Conservation (phyloP, 2,797 vertebrate species). For the Alca torda region DNA sequence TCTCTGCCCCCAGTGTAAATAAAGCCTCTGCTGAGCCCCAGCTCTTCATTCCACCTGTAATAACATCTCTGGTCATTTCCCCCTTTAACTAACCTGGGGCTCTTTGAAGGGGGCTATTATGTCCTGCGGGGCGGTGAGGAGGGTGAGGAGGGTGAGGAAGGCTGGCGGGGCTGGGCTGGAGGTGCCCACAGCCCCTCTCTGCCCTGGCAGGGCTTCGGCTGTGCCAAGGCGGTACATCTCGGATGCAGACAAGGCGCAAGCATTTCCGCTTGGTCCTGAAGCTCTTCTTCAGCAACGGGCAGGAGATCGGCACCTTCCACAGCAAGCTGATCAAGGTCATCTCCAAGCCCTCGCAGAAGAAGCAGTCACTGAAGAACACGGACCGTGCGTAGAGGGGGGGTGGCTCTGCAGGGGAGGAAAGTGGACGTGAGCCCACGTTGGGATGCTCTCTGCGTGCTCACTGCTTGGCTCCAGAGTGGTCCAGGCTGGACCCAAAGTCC, state of each 20-base stretch:
- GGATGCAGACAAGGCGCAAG: constrained; percentile 91
- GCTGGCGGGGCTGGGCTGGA: neutral
- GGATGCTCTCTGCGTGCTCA: neutral
- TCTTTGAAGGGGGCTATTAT: constrained; percentile 41
- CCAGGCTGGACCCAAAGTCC: neutral
- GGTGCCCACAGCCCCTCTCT: neutral
- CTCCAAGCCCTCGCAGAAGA: constrained; percentile 97
- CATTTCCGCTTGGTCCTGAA: constrained; percentile 90
- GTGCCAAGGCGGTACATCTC: constrained; percentile 94
- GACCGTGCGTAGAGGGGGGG: constrained; percentile 81
- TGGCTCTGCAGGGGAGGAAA: neutral
- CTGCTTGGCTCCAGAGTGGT: neutral
- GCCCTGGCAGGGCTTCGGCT: constrained; percentile 84
- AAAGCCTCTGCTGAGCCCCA: constrained; percentile 22
- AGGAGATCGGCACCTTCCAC: constrained; percentile 91
- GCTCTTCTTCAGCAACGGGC: constrained; percentile 86
- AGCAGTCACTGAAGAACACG: constrained; percentile 95
- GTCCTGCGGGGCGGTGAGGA: neutral
- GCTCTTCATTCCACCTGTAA: constrained; percentile 70
- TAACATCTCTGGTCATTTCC: constrained; percentile 42
- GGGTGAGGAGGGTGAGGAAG: neutral
- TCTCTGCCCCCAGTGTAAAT: constrained; percentile 58
- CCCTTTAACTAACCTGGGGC: neutral
- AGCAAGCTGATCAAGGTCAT: constrained; percentile 95
- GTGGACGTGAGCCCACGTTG: neutral